Percentiles rank a stretch among this genome's conserved stretches.
These are phyloP conservation scores for Acanthoscelides obtectus DNA, from an alignment of 2,888 invertebrate species.

Conservation along the genomic window DNA sequence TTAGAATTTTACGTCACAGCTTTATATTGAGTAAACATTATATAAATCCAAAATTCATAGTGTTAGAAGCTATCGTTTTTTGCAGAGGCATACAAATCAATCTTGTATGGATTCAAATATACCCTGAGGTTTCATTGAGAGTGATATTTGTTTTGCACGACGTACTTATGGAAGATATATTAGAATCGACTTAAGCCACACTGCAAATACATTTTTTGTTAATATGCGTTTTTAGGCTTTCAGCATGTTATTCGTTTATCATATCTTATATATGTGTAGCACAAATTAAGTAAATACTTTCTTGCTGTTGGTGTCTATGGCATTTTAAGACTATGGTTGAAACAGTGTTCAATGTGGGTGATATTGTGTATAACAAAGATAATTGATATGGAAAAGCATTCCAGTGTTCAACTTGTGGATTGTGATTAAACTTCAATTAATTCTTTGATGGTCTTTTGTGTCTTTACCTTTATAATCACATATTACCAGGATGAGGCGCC, in stretches of 20 bases:
- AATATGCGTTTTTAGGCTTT: not conserved
- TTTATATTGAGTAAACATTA: too few species aligned
- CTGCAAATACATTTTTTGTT: not conserved
- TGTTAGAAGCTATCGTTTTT: too few species aligned
- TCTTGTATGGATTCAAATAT: too few species aligned
- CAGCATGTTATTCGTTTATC: not conserved
- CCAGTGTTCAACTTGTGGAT: not conserved
- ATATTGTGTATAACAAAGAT: not conserved
- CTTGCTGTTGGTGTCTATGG: not conserved
- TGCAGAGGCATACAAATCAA: too few species aligned
- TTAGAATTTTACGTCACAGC: too few species aligned
- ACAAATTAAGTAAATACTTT: not conserved
- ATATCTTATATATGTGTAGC: not conserved
- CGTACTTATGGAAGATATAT: not conserved
- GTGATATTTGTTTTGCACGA: not conserved
- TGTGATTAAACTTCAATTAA: not conserved
- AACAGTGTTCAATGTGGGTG: not conserved
- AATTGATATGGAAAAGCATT: not conserved
- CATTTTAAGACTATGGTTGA: not conserved
- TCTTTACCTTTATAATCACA: too few species aligned
- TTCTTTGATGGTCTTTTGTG: not conserved
- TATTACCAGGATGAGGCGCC: too few species aligned
- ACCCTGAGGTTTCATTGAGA: too few species aligned
- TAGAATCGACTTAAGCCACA: not conserved
- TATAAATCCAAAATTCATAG: too few species aligned